phyloP scores from a whole-genome alignment of 2,113 vertebrate genomes.

The Ciconia boyciana region DNA sequence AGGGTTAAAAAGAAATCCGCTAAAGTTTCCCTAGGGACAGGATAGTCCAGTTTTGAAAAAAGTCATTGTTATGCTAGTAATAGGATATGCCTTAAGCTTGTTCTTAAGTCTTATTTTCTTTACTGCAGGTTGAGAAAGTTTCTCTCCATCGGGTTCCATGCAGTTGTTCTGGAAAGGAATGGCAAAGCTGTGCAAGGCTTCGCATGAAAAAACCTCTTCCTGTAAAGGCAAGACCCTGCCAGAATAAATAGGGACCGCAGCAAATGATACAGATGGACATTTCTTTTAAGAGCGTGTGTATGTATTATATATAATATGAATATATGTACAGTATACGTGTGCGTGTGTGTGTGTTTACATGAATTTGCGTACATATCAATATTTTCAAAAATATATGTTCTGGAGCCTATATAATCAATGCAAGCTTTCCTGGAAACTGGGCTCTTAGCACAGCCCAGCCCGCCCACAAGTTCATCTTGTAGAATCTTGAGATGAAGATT shows the following conservation, averaged over 20 bases:
- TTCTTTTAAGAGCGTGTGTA: not conserved
- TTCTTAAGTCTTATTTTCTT: constrained; percentile 57
- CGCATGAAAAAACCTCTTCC: not conserved
- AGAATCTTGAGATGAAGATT: not conserved
- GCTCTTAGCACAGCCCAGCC: not conserved
- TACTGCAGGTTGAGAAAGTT: constrained; percentile 61
- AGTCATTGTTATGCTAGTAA: constrained; percentile 87
- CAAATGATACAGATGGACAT: constrained; percentile 1
- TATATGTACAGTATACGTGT: not conserved
- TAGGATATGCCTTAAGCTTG: constrained; percentile 80
- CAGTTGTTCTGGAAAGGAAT: constrained; percentile 50
- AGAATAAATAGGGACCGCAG: constrained; percentile 42
- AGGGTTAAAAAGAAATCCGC: constrained; percentile 61
- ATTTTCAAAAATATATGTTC: not conserved
- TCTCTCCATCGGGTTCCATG: constrained; percentile 1
- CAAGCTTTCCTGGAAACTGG: not conserved
- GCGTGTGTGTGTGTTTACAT: not conserved
- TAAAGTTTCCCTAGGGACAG: constrained; percentile 63
- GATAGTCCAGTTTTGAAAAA: constrained; percentile 74
- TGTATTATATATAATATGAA: not conserved
- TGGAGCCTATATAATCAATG: not conserved
- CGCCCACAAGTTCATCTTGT: not conserved
- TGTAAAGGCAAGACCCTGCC: constrained; percentile 40
- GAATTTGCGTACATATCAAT: not conserved
- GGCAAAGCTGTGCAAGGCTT: not conserved